Evolutionary conservation across 2,113 vertebrate species (phyloP).

Genomic region (Pipra filicauda): DNA sequence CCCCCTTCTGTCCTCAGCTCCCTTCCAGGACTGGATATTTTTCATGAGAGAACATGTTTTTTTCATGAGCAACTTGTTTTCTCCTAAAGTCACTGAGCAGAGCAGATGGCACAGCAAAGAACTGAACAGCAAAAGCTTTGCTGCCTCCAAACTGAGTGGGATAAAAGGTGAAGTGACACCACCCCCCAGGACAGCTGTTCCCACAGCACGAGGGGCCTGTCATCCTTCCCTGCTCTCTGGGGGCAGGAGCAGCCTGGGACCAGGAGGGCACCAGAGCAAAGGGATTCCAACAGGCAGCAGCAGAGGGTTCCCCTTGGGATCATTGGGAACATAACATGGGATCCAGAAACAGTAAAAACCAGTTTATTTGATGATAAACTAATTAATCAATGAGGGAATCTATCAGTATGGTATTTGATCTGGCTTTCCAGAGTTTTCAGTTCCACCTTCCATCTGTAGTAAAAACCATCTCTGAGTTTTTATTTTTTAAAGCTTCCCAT

Average conservation of each 20-base stretch:
- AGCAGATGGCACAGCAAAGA: background rate
- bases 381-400: background rate
- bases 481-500: background rate
- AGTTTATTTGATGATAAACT: background rate
- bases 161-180: background rate
- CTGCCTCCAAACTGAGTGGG: background rate
- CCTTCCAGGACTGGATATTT: background rate
- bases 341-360: background rate
- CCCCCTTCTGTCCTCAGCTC: background rate
- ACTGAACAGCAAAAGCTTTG: background rate
- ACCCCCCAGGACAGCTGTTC: fast-evolving
- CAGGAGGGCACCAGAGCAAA: background rate
- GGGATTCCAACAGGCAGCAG: background rate
- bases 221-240: background rate
- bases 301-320: background rate
- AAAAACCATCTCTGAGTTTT: background rate
- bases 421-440: background rate
- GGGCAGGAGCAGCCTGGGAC: background rate
- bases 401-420: background rate
- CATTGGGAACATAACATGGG: background rate
- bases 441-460: background rate
- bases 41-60: background rate
- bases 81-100: background rate
- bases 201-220: background rate
- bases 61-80: background rate